Conservation (phyloP, 2,113 vertebrate genomes). For the Pipa parva region DNA sequence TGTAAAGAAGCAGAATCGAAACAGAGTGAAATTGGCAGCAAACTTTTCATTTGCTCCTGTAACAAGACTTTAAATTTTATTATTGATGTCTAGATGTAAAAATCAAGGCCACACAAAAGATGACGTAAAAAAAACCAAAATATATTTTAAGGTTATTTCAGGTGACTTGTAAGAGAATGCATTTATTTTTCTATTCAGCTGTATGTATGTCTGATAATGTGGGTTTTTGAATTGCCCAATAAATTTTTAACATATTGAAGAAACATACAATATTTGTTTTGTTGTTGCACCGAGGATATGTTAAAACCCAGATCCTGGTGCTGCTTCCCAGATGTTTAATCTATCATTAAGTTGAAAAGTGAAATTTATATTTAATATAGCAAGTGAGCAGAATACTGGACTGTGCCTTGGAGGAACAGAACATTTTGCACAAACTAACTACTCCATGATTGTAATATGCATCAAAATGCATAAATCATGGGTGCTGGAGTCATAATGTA, state of each 20-base stretch:
- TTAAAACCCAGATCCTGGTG: slow-evolving; percentile 48
- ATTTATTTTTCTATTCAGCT: slow-evolving; percentile 53
- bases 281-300: slow-evolving; percentile 57
- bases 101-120: background rate
- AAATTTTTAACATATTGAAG: slow-evolving; percentile 39
- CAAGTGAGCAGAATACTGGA: background rate
- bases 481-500: slow-evolving; percentile 51
- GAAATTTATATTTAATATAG: background rate
- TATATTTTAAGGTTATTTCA: slow-evolving; percentile 45
- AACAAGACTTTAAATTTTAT: slow-evolving; percentile 70
- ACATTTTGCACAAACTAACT: slow-evolving; percentile 30
- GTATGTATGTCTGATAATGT: slow-evolving; percentile 11
- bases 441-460: slow-evolving; percentile 68
- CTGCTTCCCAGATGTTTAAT: slow-evolving; percentile 59
- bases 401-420: slow-evolving; percentile 16
- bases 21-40: slow-evolving; percentile 85
- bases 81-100: slow-evolving; percentile 28
- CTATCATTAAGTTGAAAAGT: slow-evolving; percentile 54
- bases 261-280: slow-evolving; percentile 49
- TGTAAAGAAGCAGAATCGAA: slow-evolving; percentile 77
- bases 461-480: slow-evolving; percentile 82
- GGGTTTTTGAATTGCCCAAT: slow-evolving; percentile 45
- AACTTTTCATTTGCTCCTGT: slow-evolving; percentile 87
- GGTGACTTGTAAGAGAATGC: slow-evolving; percentile 57
- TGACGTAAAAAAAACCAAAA: no score